A percentile compares a stretch with the other conserved stretches of the same genome.
Conservation (phyloP, 2,113 vertebrate genomes). For the Engraulis encrasicolus region DNA sequence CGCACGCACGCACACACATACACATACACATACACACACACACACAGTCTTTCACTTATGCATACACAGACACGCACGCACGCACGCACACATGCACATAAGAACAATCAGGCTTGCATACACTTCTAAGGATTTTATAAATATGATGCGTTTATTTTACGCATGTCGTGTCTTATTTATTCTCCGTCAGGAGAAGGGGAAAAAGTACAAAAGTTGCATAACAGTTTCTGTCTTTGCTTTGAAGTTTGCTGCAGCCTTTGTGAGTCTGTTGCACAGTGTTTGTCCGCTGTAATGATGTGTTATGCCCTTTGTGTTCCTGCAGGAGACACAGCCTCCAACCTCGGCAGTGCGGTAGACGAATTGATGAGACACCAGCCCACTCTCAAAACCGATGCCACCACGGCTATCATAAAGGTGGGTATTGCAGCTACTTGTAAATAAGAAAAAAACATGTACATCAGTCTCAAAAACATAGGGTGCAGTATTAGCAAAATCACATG, state of each 20-base stretch:
- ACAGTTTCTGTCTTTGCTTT: neutral
- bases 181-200: too few species aligned
- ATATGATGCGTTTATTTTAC: too few species aligned
- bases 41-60: neutral
- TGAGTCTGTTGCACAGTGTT: neutral
- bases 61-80: too few species aligned
- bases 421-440: too few species aligned
- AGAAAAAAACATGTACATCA: too few species aligned
- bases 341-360: slow-evolving; percentile 95
- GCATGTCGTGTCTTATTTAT: too few species aligned
- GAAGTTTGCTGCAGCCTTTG: neutral
- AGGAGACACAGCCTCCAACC: slow-evolving; percentile 95
- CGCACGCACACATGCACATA: too few species aligned
- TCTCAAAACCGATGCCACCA: slow-evolving; percentile 93
- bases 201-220: too few species aligned
- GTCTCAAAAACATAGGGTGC: too few species aligned
- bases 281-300: neutral
- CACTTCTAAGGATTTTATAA: too few species aligned
- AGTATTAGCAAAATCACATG: too few species aligned
- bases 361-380: slow-evolving; percentile 97
- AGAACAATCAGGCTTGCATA: too few species aligned
- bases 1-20: neutral
- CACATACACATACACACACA: neutral
- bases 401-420: slow-evolving; percentile 95
- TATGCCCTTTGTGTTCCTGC: slow-evolving; percentile 43